phyloP scores from a whole-genome alignment of 1,140 invertebrate species.

The Drosophila biarmipes region DNA sequence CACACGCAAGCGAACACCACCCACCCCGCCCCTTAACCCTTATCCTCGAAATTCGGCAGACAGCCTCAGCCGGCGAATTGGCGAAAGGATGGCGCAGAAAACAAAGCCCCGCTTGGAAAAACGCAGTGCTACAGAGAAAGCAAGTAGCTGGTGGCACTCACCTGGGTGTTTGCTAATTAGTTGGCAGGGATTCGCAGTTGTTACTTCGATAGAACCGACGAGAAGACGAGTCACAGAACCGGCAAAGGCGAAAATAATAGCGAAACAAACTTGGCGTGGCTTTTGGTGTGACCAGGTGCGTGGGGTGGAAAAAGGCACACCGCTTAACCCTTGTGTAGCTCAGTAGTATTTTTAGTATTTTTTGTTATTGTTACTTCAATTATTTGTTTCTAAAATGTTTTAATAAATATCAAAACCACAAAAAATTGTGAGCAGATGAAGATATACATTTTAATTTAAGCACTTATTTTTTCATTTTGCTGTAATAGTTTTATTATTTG shows the following conservation, averaged over 20 bases:
- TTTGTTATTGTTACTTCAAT: too few species aligned
- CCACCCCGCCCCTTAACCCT: constrained; percentile 2
- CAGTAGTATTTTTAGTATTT: too few species aligned
- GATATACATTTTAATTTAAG: too few species aligned
- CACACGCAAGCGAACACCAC: constrained; percentile 1
- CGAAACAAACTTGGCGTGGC: constrained; percentile 10
- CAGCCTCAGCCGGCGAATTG: constrained; percentile 21
- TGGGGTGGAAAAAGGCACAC: too few species aligned
- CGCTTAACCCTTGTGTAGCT: not conserved
- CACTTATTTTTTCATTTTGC: too few species aligned
- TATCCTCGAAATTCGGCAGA: constrained; percentile 7
- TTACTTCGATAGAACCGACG: constrained; percentile 8
- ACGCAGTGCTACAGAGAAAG: constrained; percentile 6
- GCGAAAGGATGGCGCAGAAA: constrained; percentile 4
- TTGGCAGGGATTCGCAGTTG: constrained; percentile 18
- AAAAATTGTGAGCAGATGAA: too few species aligned
- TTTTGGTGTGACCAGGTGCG: constrained; percentile 5
- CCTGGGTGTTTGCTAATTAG: constrained; percentile 16
- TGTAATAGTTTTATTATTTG: too few species aligned
- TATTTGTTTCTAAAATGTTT: too few species aligned
- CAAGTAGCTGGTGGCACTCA: constrained; percentile 10
- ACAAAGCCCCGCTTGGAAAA: constrained; percentile 3
- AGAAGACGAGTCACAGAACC: constrained; percentile 23
- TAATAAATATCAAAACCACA: too few species aligned
- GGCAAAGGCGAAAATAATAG: constrained; percentile 36